phyloP scores from a whole-genome alignment of 2,113 vertebrate genomes.

The Petroica traversi region DNA sequence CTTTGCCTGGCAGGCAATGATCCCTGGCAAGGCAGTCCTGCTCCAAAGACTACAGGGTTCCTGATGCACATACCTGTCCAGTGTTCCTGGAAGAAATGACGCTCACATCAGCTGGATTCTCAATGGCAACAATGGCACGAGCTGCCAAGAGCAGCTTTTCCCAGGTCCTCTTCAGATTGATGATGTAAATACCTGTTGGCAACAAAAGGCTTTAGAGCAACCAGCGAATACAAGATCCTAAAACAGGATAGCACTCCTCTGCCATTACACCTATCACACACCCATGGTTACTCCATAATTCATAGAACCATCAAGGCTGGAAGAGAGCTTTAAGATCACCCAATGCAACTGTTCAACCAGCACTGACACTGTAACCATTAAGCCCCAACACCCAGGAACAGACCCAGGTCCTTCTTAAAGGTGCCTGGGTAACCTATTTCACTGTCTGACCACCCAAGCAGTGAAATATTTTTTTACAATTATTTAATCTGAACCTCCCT shows the following conservation, averaged over 20 bases:
- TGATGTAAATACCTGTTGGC: constrained; percentile 91
- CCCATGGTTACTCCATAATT: constrained; percentile 78
- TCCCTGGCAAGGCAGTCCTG: background rate
- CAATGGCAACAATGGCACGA: constrained; percentile 96
- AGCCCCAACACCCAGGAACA: background rate
- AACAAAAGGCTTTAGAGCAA: background rate
- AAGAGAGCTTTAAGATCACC: background rate
- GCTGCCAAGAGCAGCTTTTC: constrained; percentile 96
- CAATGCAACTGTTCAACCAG: background rate
- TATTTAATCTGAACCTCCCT: background rate
- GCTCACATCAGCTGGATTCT: constrained; percentile 97
- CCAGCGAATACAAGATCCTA: background rate
- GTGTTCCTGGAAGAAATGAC: constrained; percentile 98
- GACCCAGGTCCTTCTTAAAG: background rate
- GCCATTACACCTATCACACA: background rate
- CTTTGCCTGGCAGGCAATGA: background rate
- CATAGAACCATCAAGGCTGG: background rate
- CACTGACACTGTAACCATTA: background rate
- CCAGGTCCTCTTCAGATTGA: constrained; percentile 97
- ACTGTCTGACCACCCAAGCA: background rate
- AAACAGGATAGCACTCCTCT: accelerated
- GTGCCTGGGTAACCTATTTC: background rate
- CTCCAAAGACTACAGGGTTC: background rate
- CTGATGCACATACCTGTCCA: constrained; percentile 84
- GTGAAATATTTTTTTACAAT: accelerated